Conservation (phyloP, 1,140 invertebrate genomes). For the Plutomurus gul region DNA sequence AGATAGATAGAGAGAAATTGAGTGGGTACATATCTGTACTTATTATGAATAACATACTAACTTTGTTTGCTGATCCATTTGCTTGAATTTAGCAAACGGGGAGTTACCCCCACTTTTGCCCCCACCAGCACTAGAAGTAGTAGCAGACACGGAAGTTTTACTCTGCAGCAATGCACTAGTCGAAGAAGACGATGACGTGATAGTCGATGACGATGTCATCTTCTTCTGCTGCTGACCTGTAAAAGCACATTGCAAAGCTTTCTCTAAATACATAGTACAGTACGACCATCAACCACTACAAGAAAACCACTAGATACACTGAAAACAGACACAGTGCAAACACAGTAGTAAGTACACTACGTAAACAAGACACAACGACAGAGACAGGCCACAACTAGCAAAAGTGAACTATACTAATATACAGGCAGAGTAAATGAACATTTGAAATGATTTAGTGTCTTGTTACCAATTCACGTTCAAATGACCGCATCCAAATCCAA, state of each 20-base stretch:
- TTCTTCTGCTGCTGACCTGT: conserved; percentile 45
- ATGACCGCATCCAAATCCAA: no score
- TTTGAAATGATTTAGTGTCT: no score
- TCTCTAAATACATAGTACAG: conserved; percentile 15
- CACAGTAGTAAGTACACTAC: no score
- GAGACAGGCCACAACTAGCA: no score
- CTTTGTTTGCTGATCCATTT: conserved; percentile 70
- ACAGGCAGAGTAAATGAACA: no score
- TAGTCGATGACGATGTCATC: not conserved
- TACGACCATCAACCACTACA: no score
- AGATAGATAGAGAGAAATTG: not conserved
- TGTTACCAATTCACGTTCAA: no score
- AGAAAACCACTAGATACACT: no score
- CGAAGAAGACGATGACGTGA: conserved; percentile 56
- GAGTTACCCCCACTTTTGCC: conserved; percentile 61
- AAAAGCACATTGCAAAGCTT: conserved; percentile 41
- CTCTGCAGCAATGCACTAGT: conserved; percentile 56
- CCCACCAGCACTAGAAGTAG: conserved; percentile 56
- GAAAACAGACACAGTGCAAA: no score
- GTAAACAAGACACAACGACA: no score
- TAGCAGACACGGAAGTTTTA: conserved; percentile 53
- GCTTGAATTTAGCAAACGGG: conserved; percentile 85
- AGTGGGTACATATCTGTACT: not conserved
- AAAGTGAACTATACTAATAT: no score
- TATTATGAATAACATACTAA: conserved; percentile 13